A percentile compares a stretch with the other conserved stretches of the same genome.
Evolutionary conservation across 2,888 invertebrate genomes (phyloP).

Genomic region (Saturnia japonica): DNA sequence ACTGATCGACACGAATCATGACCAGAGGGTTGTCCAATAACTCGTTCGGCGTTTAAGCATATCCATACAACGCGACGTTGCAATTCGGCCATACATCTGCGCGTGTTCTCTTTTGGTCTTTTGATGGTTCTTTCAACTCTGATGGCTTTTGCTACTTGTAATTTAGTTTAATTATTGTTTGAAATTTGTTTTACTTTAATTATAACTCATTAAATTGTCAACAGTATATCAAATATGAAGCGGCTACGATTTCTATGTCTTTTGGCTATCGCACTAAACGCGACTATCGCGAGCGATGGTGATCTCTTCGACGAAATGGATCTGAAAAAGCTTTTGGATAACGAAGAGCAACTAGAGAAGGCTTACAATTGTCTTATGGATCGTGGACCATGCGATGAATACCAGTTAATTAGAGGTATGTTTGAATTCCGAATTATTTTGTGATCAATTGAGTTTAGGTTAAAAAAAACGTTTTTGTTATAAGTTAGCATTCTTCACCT

Average conservation of each 20-base stretch:
- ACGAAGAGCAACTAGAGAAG: conserved; percentile 37
- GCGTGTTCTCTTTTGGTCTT: no score
- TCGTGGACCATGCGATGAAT: conserved; percentile 22
- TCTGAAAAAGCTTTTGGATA: conserved; percentile 35
- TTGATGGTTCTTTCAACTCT: no score
- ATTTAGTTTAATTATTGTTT: background rate
- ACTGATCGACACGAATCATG: no score
- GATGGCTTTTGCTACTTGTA: background rate
- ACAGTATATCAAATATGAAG: conserved; percentile 6
- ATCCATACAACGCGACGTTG: no score
- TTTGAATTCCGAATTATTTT: background rate
- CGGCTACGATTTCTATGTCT: conserved; percentile 4
- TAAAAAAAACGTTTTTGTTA: no score
- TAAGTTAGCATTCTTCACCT: no score
- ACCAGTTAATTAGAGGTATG: conserved; percentile 28
- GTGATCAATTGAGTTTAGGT: background rate
- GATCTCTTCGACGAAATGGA: conserved; percentile 35
- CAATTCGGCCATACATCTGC: no score
- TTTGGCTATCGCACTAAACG: background rate
- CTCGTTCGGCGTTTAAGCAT: no score
- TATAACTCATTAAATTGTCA: background rate
- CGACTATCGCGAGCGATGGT: conserved; percentile 21
- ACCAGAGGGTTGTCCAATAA: no score
- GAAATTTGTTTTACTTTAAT: no score
- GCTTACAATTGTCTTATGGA: conserved; percentile 48